Percentiles rank a stretch among this genome's conserved stretches.
Conservation (phyloP, 2,797 vertebrate species). For the Rachycentron canadum region DNA sequence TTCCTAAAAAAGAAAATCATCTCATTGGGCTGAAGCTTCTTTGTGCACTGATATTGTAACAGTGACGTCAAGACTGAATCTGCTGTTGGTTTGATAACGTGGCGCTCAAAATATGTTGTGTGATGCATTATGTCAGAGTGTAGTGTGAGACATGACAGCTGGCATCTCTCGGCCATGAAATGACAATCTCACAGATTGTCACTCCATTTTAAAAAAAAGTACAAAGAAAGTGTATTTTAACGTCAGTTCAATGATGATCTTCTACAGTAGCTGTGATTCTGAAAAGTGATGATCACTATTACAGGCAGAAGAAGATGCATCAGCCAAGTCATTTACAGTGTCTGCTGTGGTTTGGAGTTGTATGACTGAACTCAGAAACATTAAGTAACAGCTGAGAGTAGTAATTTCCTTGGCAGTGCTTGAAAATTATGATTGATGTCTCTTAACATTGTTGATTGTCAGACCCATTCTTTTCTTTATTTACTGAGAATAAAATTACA, state of each 20-base stretch:
- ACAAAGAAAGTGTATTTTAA: conserved; percentile 1
- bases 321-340: neutral
- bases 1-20: neutral
- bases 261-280: neutral
- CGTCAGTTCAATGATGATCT: neutral
- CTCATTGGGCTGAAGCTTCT: neutral
- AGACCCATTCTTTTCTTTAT: neutral
- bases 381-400: neutral
- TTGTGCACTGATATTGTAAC: neutral
- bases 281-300: neutral
- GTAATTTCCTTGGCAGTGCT: neutral
- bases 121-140: conserved; percentile 3
- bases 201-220: neutral
- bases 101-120: conserved; percentile 1
- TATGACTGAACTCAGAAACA: neutral
- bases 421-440: neutral
- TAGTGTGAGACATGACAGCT: conserved; percentile 10
- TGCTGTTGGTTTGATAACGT: neutral
- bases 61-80: neutral
- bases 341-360: neutral
- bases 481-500: neutral
- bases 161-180: neutral
- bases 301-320: neutral
- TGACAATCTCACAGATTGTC: neutral
- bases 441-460: neutral